Evolutionary conservation across 2,888 invertebrate genomes (phyloP).

Genomic region (Microplitis deprimator): DNA sequence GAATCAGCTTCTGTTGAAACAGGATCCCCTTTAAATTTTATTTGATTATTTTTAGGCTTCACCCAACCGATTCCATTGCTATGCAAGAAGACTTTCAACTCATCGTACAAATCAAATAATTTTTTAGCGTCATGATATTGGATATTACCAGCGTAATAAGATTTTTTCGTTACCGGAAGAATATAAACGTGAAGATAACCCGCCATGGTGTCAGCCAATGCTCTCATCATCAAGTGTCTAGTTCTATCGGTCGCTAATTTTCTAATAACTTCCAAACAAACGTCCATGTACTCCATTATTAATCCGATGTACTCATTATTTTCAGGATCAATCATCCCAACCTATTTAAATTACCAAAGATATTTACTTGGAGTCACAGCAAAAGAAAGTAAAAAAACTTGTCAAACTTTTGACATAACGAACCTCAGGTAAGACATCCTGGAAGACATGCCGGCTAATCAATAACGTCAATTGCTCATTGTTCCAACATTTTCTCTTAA

Average conservation of each 20-base stretch:
- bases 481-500: slow-evolving; percentile 62
- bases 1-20: slow-evolving; percentile 52
- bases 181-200: slow-evolving; percentile 77
- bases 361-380: not conserved
- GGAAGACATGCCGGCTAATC: slow-evolving; percentile 63
- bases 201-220: slow-evolving; percentile 74
- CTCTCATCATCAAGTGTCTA: slow-evolving; percentile 62
- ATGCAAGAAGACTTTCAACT: slow-evolving; percentile 74
- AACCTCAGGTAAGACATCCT: slow-evolving; percentile 65
- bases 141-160: slow-evolving; percentile 78
- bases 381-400: not conserved
- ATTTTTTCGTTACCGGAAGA: slow-evolving; percentile 75
- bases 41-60: slow-evolving; percentile 52
- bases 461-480: slow-evolving; percentile 61
- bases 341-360: slow-evolving; percentile 48
- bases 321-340: slow-evolving; percentile 56
- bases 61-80: slow-evolving; percentile 78
- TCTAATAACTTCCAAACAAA: slow-evolving; percentile 60
- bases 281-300: slow-evolving; percentile 64
- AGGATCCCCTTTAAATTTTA: slow-evolving; percentile 41
- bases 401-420: not conserved
- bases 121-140: slow-evolving; percentile 74
- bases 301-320: slow-evolving; percentile 63
- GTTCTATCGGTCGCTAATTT: slow-evolving; percentile 62
- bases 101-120: slow-evolving; percentile 74